These are phyloP conservation scores for Tringa solitaria DNA, from an alignment of 2,113 vertebrate species.

Conservation along the genomic window DNA sequence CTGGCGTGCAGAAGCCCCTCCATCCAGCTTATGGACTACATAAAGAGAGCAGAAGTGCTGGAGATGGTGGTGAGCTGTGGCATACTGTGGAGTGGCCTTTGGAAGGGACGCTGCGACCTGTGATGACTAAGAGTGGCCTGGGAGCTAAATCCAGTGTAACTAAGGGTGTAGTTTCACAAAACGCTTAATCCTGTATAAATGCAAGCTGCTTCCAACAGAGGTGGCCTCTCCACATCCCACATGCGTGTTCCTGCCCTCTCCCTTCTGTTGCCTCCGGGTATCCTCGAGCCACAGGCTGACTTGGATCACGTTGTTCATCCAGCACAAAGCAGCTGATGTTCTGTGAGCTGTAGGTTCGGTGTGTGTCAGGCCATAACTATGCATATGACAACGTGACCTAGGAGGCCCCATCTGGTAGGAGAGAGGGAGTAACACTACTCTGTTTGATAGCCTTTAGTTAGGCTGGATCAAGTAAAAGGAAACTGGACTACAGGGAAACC, in stretches of 20 bases:
- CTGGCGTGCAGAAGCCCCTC: neutral
- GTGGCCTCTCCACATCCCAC: neutral
- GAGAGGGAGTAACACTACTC: neutral
- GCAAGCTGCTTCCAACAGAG: neutral
- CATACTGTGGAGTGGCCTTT: neutral
- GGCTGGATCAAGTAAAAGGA: neutral
- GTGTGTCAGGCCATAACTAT: neutral
- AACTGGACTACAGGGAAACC: neutral
- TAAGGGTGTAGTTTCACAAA: neutral
- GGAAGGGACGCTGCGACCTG: neutral
- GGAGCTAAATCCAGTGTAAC: neutral
- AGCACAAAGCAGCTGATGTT: neutral
- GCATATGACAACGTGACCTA: neutral
- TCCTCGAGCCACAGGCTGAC: accelerated
- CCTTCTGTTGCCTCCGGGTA: neutral
- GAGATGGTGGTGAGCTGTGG: neutral
- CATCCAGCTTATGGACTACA: neutral
- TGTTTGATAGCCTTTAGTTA: neutral
- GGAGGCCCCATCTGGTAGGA: neutral
- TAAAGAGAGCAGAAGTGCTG: neutral
- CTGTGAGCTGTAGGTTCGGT: neutral
- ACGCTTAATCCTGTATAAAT: neutral
- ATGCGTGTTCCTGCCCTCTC: neutral
- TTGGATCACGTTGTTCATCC: neutral
- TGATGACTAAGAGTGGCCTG: neutral